These are phyloP conservation scores for Eristalis arbustorum DNA, from an alignment of 2,888 invertebrate species.

Conservation along the genomic window DNA sequence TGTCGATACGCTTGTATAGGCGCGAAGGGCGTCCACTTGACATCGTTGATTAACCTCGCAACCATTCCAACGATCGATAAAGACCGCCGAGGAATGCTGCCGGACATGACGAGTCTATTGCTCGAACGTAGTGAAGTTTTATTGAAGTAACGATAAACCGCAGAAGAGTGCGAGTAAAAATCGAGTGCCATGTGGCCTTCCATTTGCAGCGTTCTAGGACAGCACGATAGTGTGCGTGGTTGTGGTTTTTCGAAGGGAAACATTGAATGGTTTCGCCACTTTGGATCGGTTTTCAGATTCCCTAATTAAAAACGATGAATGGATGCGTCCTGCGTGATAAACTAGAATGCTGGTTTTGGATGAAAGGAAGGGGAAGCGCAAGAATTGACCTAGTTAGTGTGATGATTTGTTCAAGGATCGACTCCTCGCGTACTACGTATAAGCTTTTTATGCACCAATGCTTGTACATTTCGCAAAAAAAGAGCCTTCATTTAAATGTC, in stretches of 20 bases:
- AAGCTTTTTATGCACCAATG: too few relatives aligned
- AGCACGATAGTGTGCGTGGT: not conserved
- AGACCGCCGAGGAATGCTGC: not conserved
- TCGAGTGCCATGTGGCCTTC: not conserved
- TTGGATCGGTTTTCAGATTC: not conserved
- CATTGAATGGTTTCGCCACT: not conserved
- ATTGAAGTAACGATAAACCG: not conserved
- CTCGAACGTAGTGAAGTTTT: not conserved
- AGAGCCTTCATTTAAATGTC: too few relatives aligned
- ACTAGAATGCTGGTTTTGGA: not conserved
- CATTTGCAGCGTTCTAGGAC: not conserved
- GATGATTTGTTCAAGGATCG: not conserved
- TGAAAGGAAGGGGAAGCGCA: not conserved
- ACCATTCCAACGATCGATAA: conserved; percentile 11
- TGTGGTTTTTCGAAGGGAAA: not conserved
- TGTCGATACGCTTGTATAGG: not conserved
- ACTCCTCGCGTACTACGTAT: not conserved
- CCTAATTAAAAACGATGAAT: not conserved
- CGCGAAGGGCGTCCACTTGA: conserved; percentile 15
- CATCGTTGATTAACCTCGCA: conserved; percentile 32
- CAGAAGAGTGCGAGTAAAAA: not conserved
- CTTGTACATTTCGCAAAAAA: too few relatives aligned
- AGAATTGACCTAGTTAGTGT: not conserved
- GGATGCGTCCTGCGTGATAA: not conserved
- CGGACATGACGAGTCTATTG: not conserved